phyloP scores from a whole-genome alignment of 2,797 vertebrate genomes.

The Euthynnus affinis region DNA sequence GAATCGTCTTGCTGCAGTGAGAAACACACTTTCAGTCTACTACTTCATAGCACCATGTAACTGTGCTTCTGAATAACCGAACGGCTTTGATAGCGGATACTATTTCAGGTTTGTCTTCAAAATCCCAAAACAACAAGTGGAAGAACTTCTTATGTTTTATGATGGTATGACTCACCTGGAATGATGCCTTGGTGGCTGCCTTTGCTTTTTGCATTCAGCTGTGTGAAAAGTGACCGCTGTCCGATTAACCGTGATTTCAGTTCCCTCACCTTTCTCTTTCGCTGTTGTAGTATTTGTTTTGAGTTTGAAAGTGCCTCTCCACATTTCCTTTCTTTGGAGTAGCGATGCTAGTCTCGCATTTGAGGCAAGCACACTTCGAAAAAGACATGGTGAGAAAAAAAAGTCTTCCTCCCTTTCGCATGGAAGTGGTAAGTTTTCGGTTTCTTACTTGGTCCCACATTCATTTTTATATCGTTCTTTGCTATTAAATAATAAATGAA shows the following conservation, averaged over 20 bases:
- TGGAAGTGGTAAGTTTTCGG: background rate
- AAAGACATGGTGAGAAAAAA: conserved; percentile 19
- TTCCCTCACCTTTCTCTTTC: conserved; percentile 37
- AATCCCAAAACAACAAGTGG: conserved; percentile 19
- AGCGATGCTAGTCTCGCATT: background rate
- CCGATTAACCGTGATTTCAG: conserved; percentile 12
- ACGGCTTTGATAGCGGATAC: conserved; percentile 34
- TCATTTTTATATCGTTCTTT: conserved; percentile 7
- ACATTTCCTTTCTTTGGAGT: conserved; percentile 14
- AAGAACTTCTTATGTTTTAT: conserved; percentile 31
- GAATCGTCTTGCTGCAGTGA: conserved; percentile 36
- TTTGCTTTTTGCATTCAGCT: conserved; percentile 6
- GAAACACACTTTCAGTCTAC: conserved; percentile 25
- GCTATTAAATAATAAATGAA: too few relatives aligned
- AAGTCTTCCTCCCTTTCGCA: conserved; percentile 1
- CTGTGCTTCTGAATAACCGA: conserved; percentile 31
- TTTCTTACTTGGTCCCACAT: conserved; percentile 13
- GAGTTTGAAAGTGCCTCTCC: background rate
- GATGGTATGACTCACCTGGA: conserved; percentile 26
- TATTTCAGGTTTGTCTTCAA: conserved; percentile 41
- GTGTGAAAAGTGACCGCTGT: conserved; percentile 30
- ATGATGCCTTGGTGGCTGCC: conserved; percentile 15
- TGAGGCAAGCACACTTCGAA: conserved; percentile 26
- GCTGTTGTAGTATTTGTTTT: background rate
- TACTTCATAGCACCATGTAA: conserved; percentile 24